Base-by-base conservation (phyloP, 2,888 invertebrate species). In the Serrognathus titanus region DNA sequence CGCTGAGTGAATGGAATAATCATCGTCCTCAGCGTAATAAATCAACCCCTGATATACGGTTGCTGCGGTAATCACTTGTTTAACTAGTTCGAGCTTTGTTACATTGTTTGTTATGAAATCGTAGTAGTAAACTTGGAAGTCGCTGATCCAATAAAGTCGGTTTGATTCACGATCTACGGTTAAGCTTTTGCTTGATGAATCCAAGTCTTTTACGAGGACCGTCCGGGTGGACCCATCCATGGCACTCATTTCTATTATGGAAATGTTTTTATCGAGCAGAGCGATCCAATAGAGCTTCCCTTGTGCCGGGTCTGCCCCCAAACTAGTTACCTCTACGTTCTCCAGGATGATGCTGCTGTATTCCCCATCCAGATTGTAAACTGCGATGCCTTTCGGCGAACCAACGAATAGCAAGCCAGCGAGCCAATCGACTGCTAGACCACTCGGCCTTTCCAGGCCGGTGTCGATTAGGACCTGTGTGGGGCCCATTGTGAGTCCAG, bases 401-500 rank as follows among this genome's bases (percentile, higher is more conserved):
- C 74, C 69, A 72, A 92, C 85, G 78, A 88, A 91, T 76, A 92
- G 81, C 70, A 89, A 82, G 46, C 85, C 80, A 11, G 90, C 89
- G 57, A 90, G 83, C 90, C 90, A 91, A 80, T 94, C 93, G 56
- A 94, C 82, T 38, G 91, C 90, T 71, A 94, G 83, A 2, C 89
- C 92, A 51, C 82, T 81, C 35, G 88, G 85, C 64, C 80, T 78
- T 63, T 80, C 80, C 57, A 84, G 76, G 45, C 87, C 88, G 46
- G 88, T 85, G 74, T 92, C 91, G 49, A 90, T 85, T 56, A 92
- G 81, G 11, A 88, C 88, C 68, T 86, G 84, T 41, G 87, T 84
- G 2, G 86, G 81, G 20, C 88, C 87, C 58, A 88, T 87, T 58
- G 84, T 85, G 46, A 90, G 78, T 48, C 84, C 84, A 1, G 87